A percentile compares a stretch with the other conserved stretches of the same genome.
Conservation (phyloP, 2,888 invertebrate genomes). For the Stenichneumon culpator region DNA sequence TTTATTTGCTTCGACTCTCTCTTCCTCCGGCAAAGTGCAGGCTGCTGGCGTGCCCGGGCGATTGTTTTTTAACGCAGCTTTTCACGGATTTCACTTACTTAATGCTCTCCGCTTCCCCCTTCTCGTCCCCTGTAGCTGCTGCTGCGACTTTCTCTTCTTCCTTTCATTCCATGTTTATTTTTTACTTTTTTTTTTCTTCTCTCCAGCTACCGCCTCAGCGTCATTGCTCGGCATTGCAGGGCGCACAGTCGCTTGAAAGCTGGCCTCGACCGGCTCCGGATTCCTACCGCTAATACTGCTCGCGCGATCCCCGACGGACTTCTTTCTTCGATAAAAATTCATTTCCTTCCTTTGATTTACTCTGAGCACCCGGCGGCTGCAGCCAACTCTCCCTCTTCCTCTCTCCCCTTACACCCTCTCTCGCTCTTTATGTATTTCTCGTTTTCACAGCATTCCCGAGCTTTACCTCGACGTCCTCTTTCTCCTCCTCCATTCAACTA, state of each 20-base stretch:
- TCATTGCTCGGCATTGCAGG: slow-evolving; percentile 33
- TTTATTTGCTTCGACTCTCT: slow-evolving; percentile 40
- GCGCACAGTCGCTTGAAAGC: slow-evolving; percentile 47
- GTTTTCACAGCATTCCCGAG: slow-evolving; percentile 52
- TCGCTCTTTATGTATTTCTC: slow-evolving; percentile 30
- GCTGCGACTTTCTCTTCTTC: slow-evolving; percentile 40
- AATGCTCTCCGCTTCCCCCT: slow-evolving; percentile 54
- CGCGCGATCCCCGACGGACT: slow-evolving; percentile 64
- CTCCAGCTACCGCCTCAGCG: slow-evolving; percentile 17
- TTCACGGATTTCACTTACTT: slow-evolving; percentile 75
- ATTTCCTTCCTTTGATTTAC: slow-evolving; percentile 81
- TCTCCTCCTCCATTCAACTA: slow-evolving; percentile 41
- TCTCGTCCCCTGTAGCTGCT: slow-evolving; percentile 11
- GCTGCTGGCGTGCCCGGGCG: slow-evolving; percentile 65
- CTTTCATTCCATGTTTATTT: slow-evolving; percentile 35
- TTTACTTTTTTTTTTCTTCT: slow-evolving; percentile 9
- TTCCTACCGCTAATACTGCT: slow-evolving; percentile 26
- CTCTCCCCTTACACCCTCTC: slow-evolving; percentile 12
- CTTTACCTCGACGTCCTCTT: not conserved
- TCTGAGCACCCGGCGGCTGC: slow-evolving; percentile 78
- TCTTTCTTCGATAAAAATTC: slow-evolving; percentile 80
- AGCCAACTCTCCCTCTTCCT: slow-evolving; percentile 74
- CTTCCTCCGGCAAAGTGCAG: slow-evolving; percentile 39
- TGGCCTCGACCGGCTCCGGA: slow-evolving; percentile 21
- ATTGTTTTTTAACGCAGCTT: slow-evolving; percentile 75